Evolutionary conservation across 2,888 invertebrate species (phyloP), one percentile per base, ranked within the genome.

Genomic region (Aspidapion aeneum): DNA sequence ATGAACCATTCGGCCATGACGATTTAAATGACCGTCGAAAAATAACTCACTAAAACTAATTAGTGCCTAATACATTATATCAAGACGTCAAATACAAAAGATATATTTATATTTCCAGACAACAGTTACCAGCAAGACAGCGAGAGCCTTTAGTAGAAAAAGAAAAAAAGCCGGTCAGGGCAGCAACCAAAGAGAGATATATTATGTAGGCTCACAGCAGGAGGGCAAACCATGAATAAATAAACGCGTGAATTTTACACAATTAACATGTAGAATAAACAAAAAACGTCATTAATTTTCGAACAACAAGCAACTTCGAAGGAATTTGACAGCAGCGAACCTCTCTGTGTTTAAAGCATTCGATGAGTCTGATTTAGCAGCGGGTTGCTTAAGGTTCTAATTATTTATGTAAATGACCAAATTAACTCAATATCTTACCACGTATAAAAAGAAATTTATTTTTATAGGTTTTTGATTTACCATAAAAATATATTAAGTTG

Each of bases 221-320:
- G 80, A 75, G 77, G 75, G 69, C 77, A 75, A 77, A 72, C 78
- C 78, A 80, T 80, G 80, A 80, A 80, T 80, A 80, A 80, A 80
- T 80, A 80, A 80, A 77, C 75, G 80, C 79, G 80, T 80, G 80
- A 80, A 80, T 79, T 80, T 80, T 80, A 80, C 80, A 80, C 80
- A 80, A 80, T 80, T 80, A 80, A 80, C 79, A 79, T 77, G 77
- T 77, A 78, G 79, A 79, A 78, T 78, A 80, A 80, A 80, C 78
- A 78, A 78, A 79, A 74, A 77, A 77, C 73, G 73, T 78, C 76
- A 78, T 79, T 79, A 79, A 79, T 79, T 79, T 72, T 74, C 71
- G 71, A 73, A 74, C 73, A 77, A 77, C 77, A 79, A 78, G 78
- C 78, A 79, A 79, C 79, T 79, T 79, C 77, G 75, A 69, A 72